Evolutionary conservation across 2,888 invertebrate species (phyloP).

Genomic region (Lasioglossum vierecki): DNA sequence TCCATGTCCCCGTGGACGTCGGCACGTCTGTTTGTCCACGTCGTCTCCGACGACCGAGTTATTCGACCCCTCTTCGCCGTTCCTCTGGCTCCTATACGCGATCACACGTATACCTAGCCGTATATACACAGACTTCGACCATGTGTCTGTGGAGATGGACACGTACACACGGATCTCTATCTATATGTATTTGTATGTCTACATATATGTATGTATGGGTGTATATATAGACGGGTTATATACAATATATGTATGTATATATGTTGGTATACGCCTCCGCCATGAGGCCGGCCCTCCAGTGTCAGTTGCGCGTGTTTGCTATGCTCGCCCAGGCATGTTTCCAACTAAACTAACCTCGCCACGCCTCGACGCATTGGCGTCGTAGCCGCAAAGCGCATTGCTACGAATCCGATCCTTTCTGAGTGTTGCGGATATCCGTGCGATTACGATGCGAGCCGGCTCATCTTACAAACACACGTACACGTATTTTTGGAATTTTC

Average conservation of each 20-base stretch:
- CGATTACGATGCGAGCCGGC: conserved; percentile 48
- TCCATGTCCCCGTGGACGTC: conserved; percentile 78
- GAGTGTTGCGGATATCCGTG: conserved; percentile 59
- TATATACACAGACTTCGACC: not conserved
- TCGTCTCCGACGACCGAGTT: conserved; percentile 77
- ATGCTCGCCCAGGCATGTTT: conserved; percentile 81
- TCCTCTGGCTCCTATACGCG: conserved; percentile 31
- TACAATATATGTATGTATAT: conserved; percentile 35
- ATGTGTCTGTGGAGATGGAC: conserved; percentile 38
- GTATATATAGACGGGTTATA: not conserved
- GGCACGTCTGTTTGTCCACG: conserved; percentile 82
- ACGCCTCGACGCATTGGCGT: conserved; percentile 80
- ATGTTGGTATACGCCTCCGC: conserved; percentile 58
- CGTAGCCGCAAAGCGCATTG: conserved; percentile 67
- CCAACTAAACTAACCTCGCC: conserved; percentile 82
- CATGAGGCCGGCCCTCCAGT: conserved; percentile 77
- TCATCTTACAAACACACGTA: not conserved
- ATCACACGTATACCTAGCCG: conserved; percentile 23
- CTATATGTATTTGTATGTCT: not conserved
- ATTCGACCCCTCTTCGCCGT: conserved; percentile 69
- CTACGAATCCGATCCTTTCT: conserved; percentile 63
- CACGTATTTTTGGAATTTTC: conserved; percentile 15
- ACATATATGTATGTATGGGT: conserved; percentile 9
- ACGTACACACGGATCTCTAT: not conserved
- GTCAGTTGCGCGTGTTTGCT: conserved; percentile 82